phyloP scores from a whole-genome alignment of 2,113 vertebrate genomes.

The Pelobates fuscus region DNA sequence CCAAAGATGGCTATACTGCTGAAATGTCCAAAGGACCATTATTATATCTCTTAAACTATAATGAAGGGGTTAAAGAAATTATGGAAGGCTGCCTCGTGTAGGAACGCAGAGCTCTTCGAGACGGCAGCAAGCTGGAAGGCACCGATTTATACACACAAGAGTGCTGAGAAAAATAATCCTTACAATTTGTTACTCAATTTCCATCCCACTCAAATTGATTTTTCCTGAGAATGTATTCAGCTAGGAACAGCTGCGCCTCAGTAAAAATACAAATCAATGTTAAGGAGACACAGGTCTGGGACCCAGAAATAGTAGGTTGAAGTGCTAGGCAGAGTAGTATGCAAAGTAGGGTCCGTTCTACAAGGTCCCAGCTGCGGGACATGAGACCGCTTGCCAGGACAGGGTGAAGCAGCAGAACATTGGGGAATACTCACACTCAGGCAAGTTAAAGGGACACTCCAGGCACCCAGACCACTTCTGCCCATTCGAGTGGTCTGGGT shows the following conservation, averaged over 20 bases:
- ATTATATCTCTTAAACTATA: neutral
- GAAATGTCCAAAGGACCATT: neutral
- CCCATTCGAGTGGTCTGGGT: too few species aligned
- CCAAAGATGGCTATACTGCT: neutral
- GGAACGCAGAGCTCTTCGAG: neutral
- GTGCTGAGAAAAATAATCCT: constrained; percentile 33
- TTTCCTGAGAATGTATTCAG: constrained; percentile 43
- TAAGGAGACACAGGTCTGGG: constrained; percentile 40
- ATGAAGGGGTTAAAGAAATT: constrained; percentile 15
- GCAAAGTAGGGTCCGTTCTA: neutral
- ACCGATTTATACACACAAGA: neutral
- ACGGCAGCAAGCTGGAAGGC: constrained; percentile 15
- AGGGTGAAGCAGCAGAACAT: neutral
- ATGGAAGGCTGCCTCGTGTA: neutral
- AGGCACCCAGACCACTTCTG: too few species aligned
- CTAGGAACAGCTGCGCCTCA: constrained; percentile 34
- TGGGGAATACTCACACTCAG: too few species aligned
- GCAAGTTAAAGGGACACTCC: too few species aligned
- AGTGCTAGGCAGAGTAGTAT: neutral
- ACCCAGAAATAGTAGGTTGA: constrained; percentile 28
- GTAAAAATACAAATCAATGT: constrained; percentile 42
- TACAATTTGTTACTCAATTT: constrained; percentile 45
- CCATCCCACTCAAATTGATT: constrained; percentile 36
- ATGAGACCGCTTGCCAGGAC: neutral
- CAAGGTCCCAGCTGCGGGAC: neutral